Evolutionary conservation across 2,797 vertebrate species (phyloP), one percentile per base, ranked within the genome.

Genomic region (Trematomus bernacchii): DNA sequence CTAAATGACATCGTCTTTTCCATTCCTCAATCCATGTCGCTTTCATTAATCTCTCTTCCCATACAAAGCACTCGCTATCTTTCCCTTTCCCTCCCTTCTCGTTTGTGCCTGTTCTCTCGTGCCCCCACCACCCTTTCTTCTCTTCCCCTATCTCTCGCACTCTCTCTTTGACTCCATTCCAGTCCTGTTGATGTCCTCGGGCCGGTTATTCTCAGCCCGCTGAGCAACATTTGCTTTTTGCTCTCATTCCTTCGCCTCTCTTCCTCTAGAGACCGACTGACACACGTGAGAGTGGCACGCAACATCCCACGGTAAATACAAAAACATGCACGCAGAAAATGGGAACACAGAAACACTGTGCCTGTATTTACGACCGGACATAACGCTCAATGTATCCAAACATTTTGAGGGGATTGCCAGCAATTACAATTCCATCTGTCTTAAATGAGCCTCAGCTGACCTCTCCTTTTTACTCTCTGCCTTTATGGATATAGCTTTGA

Each of bases 211-310:
- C 15, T 50, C 76, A 73, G 84, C 55, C 59, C 60, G 7, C 79
- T 80, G 85, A 84, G 76, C 74, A 83, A 70, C 71, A 74, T 77
- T 84, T 15, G 13, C 70, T 57, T 80, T 83, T 73, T 77, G 77
- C 75, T 76, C 69, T 76, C 71, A 55, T 72, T 83, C 65, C 68
- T 72, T 59, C 18, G 54, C 64, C 66, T 83, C 72, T 76, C 65
- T 44, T 30, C 66, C 66, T 72, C 60, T 23, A 16, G 21, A 67
- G 69, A 47, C 60, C 9, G 6, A 48, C 60, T 65, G 66, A 46
- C 11, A 37, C 63, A 67, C 61, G 27, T 60, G 33, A 10, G 37
- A 70, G 48, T 19, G 1, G 15, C 74, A 75, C 64, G 12, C 65
- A 64, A 76, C 23, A 40, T 21, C 2, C 8, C 54, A 40, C 23